Percentiles rank a stretch among this genome's conserved stretches.
These are phyloP conservation scores for Pemphigus obesinymphae DNA, from an alignment of 1,140 invertebrate genomes.

Conservation along the genomic window DNA sequence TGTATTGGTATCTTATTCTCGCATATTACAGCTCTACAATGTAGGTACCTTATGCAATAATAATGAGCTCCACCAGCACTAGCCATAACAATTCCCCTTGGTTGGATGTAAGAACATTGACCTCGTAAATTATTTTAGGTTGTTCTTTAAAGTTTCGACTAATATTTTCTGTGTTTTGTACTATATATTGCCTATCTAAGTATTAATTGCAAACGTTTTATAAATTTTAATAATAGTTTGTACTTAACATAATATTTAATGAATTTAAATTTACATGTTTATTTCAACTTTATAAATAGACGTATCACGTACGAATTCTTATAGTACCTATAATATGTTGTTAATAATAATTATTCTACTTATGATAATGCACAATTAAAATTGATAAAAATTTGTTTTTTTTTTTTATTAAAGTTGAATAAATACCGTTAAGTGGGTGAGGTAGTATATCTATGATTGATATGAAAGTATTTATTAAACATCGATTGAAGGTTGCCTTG, in stretches of 20 bases:
- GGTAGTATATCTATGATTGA: neutral
- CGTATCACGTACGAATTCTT: too few relatives aligned
- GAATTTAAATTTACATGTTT: neutral
- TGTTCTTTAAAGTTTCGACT: neutral
- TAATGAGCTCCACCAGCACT: neutral
- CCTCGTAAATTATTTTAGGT: neutral
- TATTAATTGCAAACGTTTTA: too few relatives aligned
- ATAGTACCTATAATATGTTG: too few relatives aligned
- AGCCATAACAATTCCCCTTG: neutral
- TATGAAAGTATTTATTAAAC: neutral
- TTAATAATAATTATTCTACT: neutral
- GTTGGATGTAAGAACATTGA: conserved; percentile 18
- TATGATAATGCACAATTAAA: neutral
- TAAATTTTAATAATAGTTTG: neutral
- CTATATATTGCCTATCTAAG: neutral
- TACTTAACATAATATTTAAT: neutral
- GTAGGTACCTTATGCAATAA: conserved; percentile 14
- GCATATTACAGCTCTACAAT: neutral
- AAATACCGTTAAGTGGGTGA: neutral
- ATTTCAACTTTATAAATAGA: too few relatives aligned
- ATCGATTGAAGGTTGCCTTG: neutral
- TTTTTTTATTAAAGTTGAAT: neutral
- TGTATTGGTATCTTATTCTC: neutral
- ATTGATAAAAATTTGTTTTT: neutral
- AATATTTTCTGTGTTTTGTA: neutral